Percentiles rank a stretch among this genome's conserved stretches.
Conservation (phyloP, 2,113 vertebrate species). For the Atractosteus spatula region DNA sequence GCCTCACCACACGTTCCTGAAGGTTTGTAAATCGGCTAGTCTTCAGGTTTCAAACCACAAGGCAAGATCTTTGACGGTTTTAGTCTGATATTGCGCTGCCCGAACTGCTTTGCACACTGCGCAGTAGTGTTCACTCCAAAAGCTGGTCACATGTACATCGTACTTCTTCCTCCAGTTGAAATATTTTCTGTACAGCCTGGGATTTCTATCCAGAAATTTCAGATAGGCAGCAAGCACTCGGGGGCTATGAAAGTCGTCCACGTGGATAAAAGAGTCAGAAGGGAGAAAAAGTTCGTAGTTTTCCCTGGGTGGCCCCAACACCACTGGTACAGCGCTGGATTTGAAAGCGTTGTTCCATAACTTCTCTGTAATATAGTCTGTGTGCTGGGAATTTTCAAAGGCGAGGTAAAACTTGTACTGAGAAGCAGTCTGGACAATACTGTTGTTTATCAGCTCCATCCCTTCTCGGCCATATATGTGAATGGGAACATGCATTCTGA, state of each 20-base stretch:
- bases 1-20: too few species aligned
- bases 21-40: too few species aligned
- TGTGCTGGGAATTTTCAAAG: constrained; percentile 89
- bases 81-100: constrained; percentile 42
- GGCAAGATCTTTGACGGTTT: constrained; percentile 62
- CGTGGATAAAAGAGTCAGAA: constrained; percentile 83
- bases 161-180: constrained; percentile 79
- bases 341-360: constrained; percentile 84
- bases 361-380: constrained; percentile 93
- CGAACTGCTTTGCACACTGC: constrained; percentile 67
- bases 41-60: constrained; percentile 70
- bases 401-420: constrained; percentile 91
- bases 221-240: constrained; percentile 76
- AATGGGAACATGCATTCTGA: constrained; percentile 68
- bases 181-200: constrained; percentile 63
- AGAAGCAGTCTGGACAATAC: constrained; percentile 62
- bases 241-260: constrained; percentile 80
- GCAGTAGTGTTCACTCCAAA: constrained; percentile 88
- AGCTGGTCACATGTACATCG: constrained; percentile 60
- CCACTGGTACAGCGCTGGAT: constrained; percentile 77
- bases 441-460: constrained; percentile 45
- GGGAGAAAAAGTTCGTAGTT: constrained; percentile 91
- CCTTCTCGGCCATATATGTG: constrained; percentile 76
- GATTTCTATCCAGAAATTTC: constrained; percentile 70
- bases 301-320: constrained; percentile 76